Base-by-base conservation (phyloP, 2,113 vertebrate genomes). In the Hippopotamus amphibius region DNA sequence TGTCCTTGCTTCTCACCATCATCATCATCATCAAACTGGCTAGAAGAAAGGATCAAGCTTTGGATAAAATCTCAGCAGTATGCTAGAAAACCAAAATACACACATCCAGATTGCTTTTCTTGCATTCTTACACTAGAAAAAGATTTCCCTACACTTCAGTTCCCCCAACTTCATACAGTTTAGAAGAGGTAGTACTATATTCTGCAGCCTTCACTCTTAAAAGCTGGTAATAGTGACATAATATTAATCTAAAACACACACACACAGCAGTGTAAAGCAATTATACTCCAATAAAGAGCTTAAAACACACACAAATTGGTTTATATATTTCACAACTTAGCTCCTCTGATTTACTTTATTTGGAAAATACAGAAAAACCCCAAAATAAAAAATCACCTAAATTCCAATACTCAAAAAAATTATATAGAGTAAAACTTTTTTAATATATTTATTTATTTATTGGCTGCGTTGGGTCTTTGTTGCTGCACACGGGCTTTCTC, bases 11-110 rank as follows among this genome's bases (percentile, higher is more conserved):
- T 72, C 4, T 55, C 66, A 93, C 79, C 16, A 93, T 71, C 26
- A 82, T 55, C 80, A 68, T 6, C 83, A 91, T 69, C 16, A 92
- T 57, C 88, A 95, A 53, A 7, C 22, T 81, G 26, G 11, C 50
- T 93, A 61, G 61, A 95, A 77, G 22, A 81, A 95, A 97, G 33
- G 24, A 5, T 93, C 59, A 93, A 85, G 41, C n/a, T 74, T 68
- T 30, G 19, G 10, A 76, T 77, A 86, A 66, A 90, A 85, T 85
- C 43, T 81, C n/a, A 88, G 12, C 16, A 69, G 13, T 94, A 26
- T 90, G 53, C 72, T 68, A 94, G 37, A 92, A 92, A 96, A 92
- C 26, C 3, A 68, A 90, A 92, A 87, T 37, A 48, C 15, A 79
- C 33, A 63, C 6, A 63, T 65, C 26, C 26, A 76, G 13, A 48